phyloP scores from a whole-genome alignment of 2,797 vertebrate genomes.

The Tinamus major region DNA sequence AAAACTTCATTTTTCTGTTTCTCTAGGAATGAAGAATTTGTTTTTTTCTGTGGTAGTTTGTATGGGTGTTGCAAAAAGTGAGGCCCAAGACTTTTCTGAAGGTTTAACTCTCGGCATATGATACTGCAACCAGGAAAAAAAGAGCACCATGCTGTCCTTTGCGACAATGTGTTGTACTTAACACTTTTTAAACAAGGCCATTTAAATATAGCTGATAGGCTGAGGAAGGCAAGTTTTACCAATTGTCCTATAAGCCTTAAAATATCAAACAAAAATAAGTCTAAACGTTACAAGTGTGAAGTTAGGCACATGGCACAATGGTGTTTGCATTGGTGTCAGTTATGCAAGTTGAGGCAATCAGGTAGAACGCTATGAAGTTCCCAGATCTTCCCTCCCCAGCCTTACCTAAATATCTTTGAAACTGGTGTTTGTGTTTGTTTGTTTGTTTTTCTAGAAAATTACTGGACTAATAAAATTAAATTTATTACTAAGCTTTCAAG shows the following conservation, averaged over 20 bases:
- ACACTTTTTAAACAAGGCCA: slow-evolving; percentile 7
- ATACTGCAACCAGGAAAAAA: background rate
- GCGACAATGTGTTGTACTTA: background rate
- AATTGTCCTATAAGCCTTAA: slow-evolving; percentile 10
- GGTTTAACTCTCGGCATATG: background rate
- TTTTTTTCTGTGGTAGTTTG: background rate
- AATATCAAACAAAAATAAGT: slow-evolving; percentile 8
- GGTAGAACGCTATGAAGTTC: background rate
- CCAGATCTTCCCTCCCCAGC: background rate
- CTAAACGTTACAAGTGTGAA: slow-evolving; percentile 32
- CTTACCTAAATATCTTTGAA: background rate
- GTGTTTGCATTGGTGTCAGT: background rate
- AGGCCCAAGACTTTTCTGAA: background rate
- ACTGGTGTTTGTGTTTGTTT: background rate
- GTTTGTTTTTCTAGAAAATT: background rate
- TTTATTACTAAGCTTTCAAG: background rate
- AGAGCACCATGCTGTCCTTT: background rate
- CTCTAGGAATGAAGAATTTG: background rate
- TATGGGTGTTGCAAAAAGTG: background rate
- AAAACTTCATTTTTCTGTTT: background rate
- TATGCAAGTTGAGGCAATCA: slow-evolving; percentile 3
- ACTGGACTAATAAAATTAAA: background rate
- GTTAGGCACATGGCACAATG: background rate
- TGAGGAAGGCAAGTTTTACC: slow-evolving; percentile 3
- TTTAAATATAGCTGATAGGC: slow-evolving; percentile 48